phyloP scores from a whole-genome alignment of 2,113 vertebrate genomes.

The Conger conger region DNA sequence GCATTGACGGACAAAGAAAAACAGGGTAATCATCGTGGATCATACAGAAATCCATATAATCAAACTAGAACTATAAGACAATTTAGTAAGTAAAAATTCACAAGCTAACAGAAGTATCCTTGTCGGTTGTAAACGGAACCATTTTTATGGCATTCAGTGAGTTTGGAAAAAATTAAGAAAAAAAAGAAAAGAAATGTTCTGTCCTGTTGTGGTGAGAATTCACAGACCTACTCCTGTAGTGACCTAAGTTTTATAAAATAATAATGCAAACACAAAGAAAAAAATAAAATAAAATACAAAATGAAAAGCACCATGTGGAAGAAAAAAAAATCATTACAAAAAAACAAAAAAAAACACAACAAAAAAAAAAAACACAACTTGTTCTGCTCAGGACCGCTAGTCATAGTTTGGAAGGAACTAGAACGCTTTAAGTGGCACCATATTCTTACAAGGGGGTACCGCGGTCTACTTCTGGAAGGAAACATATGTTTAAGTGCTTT shows the following conservation, averaged over 20 bases:
- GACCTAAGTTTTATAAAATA: slow-evolving; percentile 28
- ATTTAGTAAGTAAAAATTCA: background rate
- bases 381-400: background rate
- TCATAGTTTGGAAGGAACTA: slow-evolving; percentile 2
- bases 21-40: background rate
- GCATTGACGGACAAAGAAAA: background rate
- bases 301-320: slow-evolving; percentile 28
- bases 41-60: slow-evolving; percentile 14
- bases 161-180: background rate
- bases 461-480: background rate
- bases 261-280: slow-evolving; percentile 43
- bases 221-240: slow-evolving; percentile 41
- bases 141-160: slow-evolving; percentile 38
- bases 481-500: background rate
- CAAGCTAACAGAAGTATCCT: slow-evolving; percentile 16
- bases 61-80: slow-evolving; percentile 10
- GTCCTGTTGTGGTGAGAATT: slow-evolving; percentile 33
- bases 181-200: slow-evolving; percentile 10
- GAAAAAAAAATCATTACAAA: slow-evolving; percentile 16
- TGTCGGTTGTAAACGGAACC: slow-evolving; percentile 45
- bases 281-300: slow-evolving; percentile 27
- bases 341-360: background rate
- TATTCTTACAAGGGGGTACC: background rate
- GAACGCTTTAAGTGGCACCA: background rate
- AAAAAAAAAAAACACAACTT: background rate